Evolutionary conservation across 1,140 invertebrate genomes (phyloP).

Genomic region (Tetramorium simillimum): DNA sequence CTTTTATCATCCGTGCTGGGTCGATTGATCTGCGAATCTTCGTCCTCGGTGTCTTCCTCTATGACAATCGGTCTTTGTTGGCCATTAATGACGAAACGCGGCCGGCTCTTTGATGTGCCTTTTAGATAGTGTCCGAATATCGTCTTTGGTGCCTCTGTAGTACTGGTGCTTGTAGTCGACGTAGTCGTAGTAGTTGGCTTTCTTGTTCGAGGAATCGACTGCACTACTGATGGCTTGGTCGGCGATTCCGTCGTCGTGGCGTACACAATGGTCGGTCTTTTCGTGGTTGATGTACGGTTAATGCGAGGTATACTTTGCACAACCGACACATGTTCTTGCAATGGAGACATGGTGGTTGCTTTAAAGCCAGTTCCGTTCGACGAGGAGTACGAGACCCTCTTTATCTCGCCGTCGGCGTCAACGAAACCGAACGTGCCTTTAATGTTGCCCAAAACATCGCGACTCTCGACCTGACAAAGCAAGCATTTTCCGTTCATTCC

Average conservation of each 20-base stretch:
- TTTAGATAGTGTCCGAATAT: constrained; percentile 73
- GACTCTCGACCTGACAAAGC: constrained; percentile 89
- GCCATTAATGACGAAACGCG: constrained; percentile 81
- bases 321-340: constrained; percentile 84
- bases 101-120: constrained; percentile 76
- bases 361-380: constrained; percentile 86
- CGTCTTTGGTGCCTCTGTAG: constrained; percentile 77
- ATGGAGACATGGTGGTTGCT: constrained; percentile 83
- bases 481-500: constrained; percentile 47
- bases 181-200: constrained; percentile 78
- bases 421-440: constrained; percentile 95
- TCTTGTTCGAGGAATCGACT: constrained; percentile 87
- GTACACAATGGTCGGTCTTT: constrained; percentile 80
- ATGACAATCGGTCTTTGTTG: constrained; percentile 79
- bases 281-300: constrained; percentile 80
- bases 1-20: constrained; percentile 79
- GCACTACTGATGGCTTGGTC: constrained; percentile 87
- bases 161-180: constrained; percentile 76
- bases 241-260: constrained; percentile 82
- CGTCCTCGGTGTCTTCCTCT: constrained; percentile 74
- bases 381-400: constrained; percentile 93
- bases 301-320: constrained; percentile 84
- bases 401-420: constrained; percentile 92
- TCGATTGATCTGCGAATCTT: constrained; percentile 82
- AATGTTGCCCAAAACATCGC: constrained; percentile 92